Percentiles rank a stretch among this genome's conserved stretches.
Evolutionary conservation across 2,113 vertebrate species (phyloP).

Genomic region (Scomber scombrus): DNA sequence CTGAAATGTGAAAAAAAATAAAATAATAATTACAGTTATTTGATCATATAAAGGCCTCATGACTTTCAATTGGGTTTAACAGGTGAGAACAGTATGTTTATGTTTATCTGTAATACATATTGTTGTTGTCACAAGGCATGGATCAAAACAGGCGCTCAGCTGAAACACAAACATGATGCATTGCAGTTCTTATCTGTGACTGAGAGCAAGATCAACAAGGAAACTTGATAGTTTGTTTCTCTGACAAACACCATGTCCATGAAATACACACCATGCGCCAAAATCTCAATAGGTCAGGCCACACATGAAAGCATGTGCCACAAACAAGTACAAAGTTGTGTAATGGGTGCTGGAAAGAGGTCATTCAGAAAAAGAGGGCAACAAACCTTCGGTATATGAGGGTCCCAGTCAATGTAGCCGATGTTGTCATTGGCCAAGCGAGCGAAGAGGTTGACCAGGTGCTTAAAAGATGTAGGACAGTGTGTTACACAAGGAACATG

Average conservation of each 20-base stretch:
- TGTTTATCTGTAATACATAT: conserved; percentile 11
- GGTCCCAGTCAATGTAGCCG: conserved; percentile 98
- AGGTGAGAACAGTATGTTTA: background rate
- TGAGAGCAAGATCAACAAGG: conserved; percentile 50
- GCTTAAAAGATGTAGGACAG: conserved; percentile 81
- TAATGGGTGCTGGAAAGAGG: background rate
- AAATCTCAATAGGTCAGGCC: conserved; percentile 7
- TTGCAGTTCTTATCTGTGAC: conserved; percentile 22
- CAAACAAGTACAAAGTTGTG: conserved; percentile 16
- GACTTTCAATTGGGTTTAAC: background rate
- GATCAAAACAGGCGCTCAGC: conserved; percentile 19
- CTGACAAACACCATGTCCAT: conserved; percentile 28
- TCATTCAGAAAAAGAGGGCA: background rate
- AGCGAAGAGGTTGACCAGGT: conserved; percentile 96
- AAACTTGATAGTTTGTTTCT: conserved; percentile 72
- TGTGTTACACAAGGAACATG: conserved; percentile 36
- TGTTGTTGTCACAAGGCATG: conserved; percentile 15
- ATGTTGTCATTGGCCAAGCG: conserved; percentile 97
- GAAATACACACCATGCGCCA: conserved; percentile 48
- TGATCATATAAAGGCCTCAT: background rate
- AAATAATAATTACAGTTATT: background rate
- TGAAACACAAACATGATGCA: conserved; percentile 36
- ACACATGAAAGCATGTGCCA: conserved; percentile 18
- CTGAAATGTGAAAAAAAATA: conserved; percentile 77
- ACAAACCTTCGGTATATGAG: conserved; percentile 95